Base-by-base conservation (phyloP, 2,888 invertebrate genomes). In the Plagiodera versicolora region DNA sequence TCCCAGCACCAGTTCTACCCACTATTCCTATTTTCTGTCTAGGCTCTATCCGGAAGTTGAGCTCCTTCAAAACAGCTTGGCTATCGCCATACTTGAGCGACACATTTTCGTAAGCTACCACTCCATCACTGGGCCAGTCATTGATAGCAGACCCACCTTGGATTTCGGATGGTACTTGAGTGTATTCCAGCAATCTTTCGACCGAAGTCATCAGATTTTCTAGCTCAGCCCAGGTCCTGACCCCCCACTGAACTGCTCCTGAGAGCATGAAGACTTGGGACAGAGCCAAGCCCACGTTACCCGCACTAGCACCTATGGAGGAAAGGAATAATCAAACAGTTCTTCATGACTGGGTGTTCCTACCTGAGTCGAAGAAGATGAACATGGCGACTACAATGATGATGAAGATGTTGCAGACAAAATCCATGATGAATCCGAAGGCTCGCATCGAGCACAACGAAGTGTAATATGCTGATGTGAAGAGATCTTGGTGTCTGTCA, bases 151-250 rank as follows among this genome's bases (percentile, higher is more conserved):
- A 11, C 1, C 58, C 58, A 1, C 17, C 39, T 18, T 58, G 46
- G 3, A 32, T 14, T 44, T 58, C 58, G 0, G 54, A 28, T 35
- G 48, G 24, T 8, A 54, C 24, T 18, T 39, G 77, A 0, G 83
- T 74, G 56, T 80, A 79, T 65, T 79, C 80, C 35, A 76, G 45
- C 0, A 90, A 84, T 77, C 95, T 86, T 80, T 98, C 97, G 0
- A 96, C 95, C 8, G 92, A 89, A 1, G 92, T 93, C 92, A 94
- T 92, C 69, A 88, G 89, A 74, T 92, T 94, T 77, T 80, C 80
- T 4, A 80, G 77, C 77, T 96, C 95, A 0, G 95, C 92, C 71
- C 94, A 94, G 79, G 95, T 95, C 1, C 95, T 83, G 32, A 86
- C 81, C 2, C 83, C 84, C 84, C 85, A 86, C 72, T 86, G 85